Base-by-base conservation (phyloP, 2,797 vertebrate genomes). In the Scyliorhinus canicula region DNA sequence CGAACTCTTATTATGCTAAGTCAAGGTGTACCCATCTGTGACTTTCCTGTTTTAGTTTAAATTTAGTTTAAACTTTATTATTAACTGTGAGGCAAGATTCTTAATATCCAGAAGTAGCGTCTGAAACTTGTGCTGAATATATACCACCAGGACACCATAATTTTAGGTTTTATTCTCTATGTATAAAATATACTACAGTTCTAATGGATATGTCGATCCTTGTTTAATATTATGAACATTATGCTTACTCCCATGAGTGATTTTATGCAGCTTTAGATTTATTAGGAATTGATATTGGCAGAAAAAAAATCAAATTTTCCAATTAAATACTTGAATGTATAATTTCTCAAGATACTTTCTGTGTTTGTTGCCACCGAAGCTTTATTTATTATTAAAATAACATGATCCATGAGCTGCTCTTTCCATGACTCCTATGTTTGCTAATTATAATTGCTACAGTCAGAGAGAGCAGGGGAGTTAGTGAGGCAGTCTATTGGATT, bases 381-480 rank as follows among this genome's bases (percentile, higher is more conserved):
- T 97, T 97, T 97, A 98, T 98, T 98, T 98, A 98, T 98, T 98
- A 98, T 98, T 98, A 98, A 98, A 98, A 98, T 98, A 98, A 98
- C 98, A 98, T 98, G 98, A 98, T 98, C 98, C 98, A 98, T 98
- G 98, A 98, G 97, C 97, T 97, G 93, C 96, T 96, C 97, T 97
- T 96, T 96, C 98, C 98, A 98, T 98, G 96, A 98, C 98, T 98
- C 96, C 96, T 96, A 96, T 98, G 97, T 97, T 98, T 96, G 98
- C 98, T 99, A 99, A 99, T 98, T 98, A 98, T 99, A 99, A 99
- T 99, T 98, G 99, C 99, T 99, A 98, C 98, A 98, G 98, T 98
- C 97, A 97, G 96, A 96, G 97, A 97, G 97, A 97, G 97, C 98
- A 98, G 97, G 97, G 97, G 98, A 98, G 98, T 98, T 98, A 98